These are phyloP conservation scores for Danionella cerebrum DNA, from an alignment of 2,113 vertebrate genomes.

Conservation along the genomic window DNA sequence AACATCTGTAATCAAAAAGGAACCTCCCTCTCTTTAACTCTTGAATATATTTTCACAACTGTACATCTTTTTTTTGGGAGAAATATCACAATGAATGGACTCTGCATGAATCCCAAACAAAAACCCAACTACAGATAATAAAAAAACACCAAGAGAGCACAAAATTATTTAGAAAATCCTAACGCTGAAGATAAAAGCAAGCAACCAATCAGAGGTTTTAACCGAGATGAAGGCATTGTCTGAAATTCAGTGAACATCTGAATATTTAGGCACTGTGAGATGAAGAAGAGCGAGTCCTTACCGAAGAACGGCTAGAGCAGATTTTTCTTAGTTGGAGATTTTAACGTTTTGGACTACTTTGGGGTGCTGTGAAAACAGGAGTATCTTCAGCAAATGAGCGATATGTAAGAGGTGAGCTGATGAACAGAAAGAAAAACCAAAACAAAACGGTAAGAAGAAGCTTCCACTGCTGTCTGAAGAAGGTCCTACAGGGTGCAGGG, in stretches of 20 bases:
- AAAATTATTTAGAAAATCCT: not conserved
- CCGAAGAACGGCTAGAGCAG: constrained; percentile 17
- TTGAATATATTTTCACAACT: constrained; percentile 21
- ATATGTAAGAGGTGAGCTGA: constrained; percentile 41
- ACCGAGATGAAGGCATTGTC: constrained; percentile 60
- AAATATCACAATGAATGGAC: constrained; percentile 25
- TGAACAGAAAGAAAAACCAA: constrained; percentile 33
- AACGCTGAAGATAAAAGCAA: constrained; percentile 39
- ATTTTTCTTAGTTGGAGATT: constrained; percentile 26
- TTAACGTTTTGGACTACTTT: not conserved
- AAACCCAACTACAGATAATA: not conserved
- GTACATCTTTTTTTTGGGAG: constrained; percentile 20
- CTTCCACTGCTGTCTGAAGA: constrained; percentile 22
- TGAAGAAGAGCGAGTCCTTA: constrained; percentile 7
- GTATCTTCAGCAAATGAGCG: constrained; percentile 70
- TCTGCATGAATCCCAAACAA: constrained; percentile 22
- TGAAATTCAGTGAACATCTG: constrained; percentile 80
- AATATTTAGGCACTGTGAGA: constrained; percentile 97
- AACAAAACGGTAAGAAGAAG: constrained; percentile 22
- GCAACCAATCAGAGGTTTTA: constrained; percentile 56
- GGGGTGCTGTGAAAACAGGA: constrained; percentile 49
- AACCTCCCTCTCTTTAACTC: constrained; percentile 20
- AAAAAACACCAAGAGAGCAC: constrained; percentile 22
- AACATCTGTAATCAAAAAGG: constrained; percentile 24
- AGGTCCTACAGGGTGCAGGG: constrained; percentile 19